Base-by-base conservation (phyloP, 2,888 invertebrate species). In the Polyploca ridens region DNA sequence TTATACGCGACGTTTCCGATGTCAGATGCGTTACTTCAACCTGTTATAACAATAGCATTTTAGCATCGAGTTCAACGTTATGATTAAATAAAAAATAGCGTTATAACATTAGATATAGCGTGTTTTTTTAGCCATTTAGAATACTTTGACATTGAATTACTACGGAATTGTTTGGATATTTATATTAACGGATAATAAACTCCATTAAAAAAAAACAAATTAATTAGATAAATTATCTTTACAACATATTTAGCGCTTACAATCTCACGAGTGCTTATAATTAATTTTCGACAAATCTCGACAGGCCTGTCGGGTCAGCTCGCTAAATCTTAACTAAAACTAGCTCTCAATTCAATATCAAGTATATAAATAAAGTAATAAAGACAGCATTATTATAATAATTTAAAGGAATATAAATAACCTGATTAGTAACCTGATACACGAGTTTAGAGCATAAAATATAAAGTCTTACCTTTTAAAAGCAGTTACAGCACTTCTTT, bases 11-110 rank as follows among this genome's bases (percentile, higher is more conserved):
- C 0, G 87, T 92, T 76, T 93, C 91, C 5, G 89, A 90, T 13
- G 88, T 77, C 16, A 93, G 85, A 67, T 91, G 93, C 0, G 84
- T 82, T 63, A 93, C 86, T 84, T 93, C 91, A 63, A 90, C 88
- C 93, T 93, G 91, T 76, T 63, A 66, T 66, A 68, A 33, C 19
- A 73, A 73, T 74, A 68, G 71, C 64, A 63, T 19, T n/a, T 59
- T 49, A 6, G 62, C 19, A 49, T 66, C 27, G 27, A 33, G 49
- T 58, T 58, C 41, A 58, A 33, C 63, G 60, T 59, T 33, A 35
- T 54, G 63, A 63, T 27, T 5, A 10, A 19, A n/a, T 54, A 19
- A n/a, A 13, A 49, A 54, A 16, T 8, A 16, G 2, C 54, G 16
- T n/a, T 54, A 10, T 10, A 19, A 19, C 16, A 7, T 54, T 19